Conservation (phyloP, 2,888 invertebrate genomes). For the Macrosiphum euphorbiae region DNA sequence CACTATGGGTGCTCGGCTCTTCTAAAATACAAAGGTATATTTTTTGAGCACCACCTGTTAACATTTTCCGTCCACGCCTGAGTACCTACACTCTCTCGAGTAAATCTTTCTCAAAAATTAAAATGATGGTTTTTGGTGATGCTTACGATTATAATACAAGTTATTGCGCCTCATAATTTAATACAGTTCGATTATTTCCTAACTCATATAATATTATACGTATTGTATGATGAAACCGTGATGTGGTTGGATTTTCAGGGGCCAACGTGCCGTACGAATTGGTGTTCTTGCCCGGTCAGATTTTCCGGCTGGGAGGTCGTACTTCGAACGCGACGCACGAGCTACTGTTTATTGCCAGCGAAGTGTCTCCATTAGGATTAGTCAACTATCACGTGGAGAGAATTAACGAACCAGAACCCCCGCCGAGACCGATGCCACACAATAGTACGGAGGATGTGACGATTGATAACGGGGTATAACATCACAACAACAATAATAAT, state of each 20-base stretch:
- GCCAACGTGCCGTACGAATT: slow-evolving; percentile 67
- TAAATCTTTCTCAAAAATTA: too few species aligned
- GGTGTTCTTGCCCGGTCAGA: slow-evolving; percentile 69
- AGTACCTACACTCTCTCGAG: too few species aligned
- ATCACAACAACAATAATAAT: background rate
- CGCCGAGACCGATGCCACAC: slow-evolving; percentile 24
- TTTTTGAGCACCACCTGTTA: too few species aligned
- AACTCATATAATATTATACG: background rate
- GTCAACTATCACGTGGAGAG: slow-evolving; percentile 67
- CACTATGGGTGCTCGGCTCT: too few species aligned
- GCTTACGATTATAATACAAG: too few species aligned
- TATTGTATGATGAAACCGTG: too few species aligned
- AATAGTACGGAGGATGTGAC: slow-evolving; percentile 64
- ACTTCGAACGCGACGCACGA: slow-evolving; percentile 70
- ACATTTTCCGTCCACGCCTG: too few species aligned
- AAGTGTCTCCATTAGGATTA: slow-evolving; percentile 69
- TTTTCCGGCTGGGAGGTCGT: slow-evolving; percentile 70
- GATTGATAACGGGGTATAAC: slow-evolving; percentile 67
- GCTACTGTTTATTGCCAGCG: slow-evolving; percentile 70
- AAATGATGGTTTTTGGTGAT: too few species aligned
- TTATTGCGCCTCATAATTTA: too few species aligned
- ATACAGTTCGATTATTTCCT: background rate
- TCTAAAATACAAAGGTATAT: too few species aligned
- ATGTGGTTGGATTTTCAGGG: slow-evolving; percentile 66
- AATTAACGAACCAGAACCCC: slow-evolving; percentile 23